phyloP scores from a whole-genome alignment of 2,797 vertebrate species.

The Cetoscarus ocellatus region DNA sequence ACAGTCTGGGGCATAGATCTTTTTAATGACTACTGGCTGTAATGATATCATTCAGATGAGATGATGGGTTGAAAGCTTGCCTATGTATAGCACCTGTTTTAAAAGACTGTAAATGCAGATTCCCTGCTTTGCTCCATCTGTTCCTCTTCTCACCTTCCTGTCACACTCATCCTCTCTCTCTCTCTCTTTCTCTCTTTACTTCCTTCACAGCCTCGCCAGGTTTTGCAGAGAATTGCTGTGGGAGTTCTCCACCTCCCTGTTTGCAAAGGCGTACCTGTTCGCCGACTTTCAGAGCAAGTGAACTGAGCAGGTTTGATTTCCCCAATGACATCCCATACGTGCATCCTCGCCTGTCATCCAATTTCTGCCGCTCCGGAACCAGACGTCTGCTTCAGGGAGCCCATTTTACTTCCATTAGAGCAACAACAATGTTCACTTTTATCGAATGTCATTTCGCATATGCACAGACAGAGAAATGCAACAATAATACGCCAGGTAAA shows the following conservation, averaged over 20 bases:
- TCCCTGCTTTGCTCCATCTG: slow-evolving; percentile 81
- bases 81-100: slow-evolving; percentile 76
- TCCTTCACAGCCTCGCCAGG: slow-evolving; percentile 55
- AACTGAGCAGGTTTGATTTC: slow-evolving; percentile 80
- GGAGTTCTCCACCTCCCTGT: slow-evolving; percentile 75
- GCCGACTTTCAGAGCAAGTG: slow-evolving; percentile 73
- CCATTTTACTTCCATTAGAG: slow-evolving; percentile 71
- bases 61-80: slow-evolving; percentile 62
- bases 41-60: slow-evolving; percentile 72
- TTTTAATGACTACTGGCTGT: slow-evolving; percentile 72
- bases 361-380: slow-evolving; percentile 57
- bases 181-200: slow-evolving; percentile 41
- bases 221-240: slow-evolving; percentile 73
- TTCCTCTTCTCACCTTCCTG: slow-evolving; percentile 81
- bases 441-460: slow-evolving; percentile 64
- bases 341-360: slow-evolving; percentile 74
- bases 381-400: slow-evolving; percentile 62
- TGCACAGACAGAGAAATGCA: slow-evolving; percentile 16
- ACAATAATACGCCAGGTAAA: slow-evolving; percentile 29
- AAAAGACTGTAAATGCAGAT: slow-evolving; percentile 69
- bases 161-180: slow-evolving; percentile 58
- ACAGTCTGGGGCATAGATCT: slow-evolving; percentile 48
- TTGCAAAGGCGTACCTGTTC: slow-evolving; percentile 73
- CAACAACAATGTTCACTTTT: slow-evolving; percentile 57
- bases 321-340: slow-evolving; percentile 69